Evolutionary conservation across 2,113 vertebrate genomes (phyloP), one percentile per base, ranked within the genome.

Genomic region (Aldabrachelys gigantea): DNA sequence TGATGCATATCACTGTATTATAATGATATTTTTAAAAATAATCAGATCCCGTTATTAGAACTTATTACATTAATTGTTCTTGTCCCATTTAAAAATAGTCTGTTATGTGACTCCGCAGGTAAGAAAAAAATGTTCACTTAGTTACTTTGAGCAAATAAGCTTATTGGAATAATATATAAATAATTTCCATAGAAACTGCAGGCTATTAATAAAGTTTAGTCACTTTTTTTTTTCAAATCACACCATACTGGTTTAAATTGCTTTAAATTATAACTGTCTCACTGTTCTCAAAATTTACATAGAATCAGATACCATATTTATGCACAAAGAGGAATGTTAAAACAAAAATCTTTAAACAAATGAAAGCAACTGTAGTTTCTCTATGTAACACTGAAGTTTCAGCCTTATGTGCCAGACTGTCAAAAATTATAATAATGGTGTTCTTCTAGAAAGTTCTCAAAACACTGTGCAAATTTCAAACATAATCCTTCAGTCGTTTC

Each of bases 41-140:
- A 97, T 53, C 94, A 41, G 27, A 85, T 89, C 57, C n/a, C 8
- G 5, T 96, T 94, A 87, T 92, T 90, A 89, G 69, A 92, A 72
- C 84, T 69, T 85, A 94, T 97, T 96, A 94, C 50, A 84, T 75
- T 9, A 59, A 93, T 96, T 94, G 84, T 95, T 96, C 49, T 75
- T 19, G 10, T 56, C 38, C 13, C 1, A 2, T 94, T 95, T 94
- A 84, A 93, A 85, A 92, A 56, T 3, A 87, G 24, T 80, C 52
- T 22, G 31, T 90, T 84, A 52, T 93, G 47, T 92, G 59, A 80
- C 83, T 92, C 24, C 11, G 6, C 35, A 87, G 72, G 65, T 11
- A 93, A 88, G 80, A 84, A 89, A 49, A 89, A 92, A 91, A 84
- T 59, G 91, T 82, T 12, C 24, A 52, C 2, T 10, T 72, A 62